Evolutionary conservation across 2,113 vertebrate species (phyloP).

Genomic region (Pseudorhombus dupliciocellatus): DNA sequence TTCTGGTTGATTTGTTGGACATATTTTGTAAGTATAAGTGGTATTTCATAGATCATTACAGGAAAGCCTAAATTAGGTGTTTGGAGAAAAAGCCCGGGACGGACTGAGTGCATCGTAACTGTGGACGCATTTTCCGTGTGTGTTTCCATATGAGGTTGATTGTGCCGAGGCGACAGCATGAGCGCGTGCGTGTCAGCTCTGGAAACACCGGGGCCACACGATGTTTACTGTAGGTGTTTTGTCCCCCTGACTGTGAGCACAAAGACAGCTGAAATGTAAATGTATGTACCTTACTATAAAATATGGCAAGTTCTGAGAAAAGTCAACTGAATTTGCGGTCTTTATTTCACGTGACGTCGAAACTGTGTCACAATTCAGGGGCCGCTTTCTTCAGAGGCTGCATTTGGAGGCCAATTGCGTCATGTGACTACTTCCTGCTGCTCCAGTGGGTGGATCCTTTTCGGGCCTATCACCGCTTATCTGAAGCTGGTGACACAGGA

Average conservation of each 20-base stretch:
- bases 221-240: constrained; percentile 71
- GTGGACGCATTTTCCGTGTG: constrained; percentile 38
- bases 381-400: neutral
- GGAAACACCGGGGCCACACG: constrained; percentile 38
- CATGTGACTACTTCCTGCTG: neutral
- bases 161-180: constrained; percentile 17
- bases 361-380: neutral
- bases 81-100: constrained; percentile 41
- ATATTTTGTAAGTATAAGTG: constrained; percentile 80
- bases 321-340: constrained; percentile 34
- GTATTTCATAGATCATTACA: constrained; percentile 76
- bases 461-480: no score
- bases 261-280: constrained; percentile 79
- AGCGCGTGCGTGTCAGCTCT: constrained; percentile 20
- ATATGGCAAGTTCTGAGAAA: constrained; percentile 78
- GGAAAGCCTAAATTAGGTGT: constrained; percentile 78
- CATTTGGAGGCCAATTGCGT: neutral
- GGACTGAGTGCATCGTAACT: constrained; percentile 53
- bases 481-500: neutral
- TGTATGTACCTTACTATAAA: constrained; percentile 83
- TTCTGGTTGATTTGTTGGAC: constrained; percentile 68
- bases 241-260: constrained; percentile 80
- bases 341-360: constrained; percentile 33
- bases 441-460: neutral
- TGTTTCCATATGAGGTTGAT: constrained; percentile 22